phyloP scores from a whole-genome alignment of 2,888 invertebrate genomes.

The Scaptomyza polygonia region DNA sequence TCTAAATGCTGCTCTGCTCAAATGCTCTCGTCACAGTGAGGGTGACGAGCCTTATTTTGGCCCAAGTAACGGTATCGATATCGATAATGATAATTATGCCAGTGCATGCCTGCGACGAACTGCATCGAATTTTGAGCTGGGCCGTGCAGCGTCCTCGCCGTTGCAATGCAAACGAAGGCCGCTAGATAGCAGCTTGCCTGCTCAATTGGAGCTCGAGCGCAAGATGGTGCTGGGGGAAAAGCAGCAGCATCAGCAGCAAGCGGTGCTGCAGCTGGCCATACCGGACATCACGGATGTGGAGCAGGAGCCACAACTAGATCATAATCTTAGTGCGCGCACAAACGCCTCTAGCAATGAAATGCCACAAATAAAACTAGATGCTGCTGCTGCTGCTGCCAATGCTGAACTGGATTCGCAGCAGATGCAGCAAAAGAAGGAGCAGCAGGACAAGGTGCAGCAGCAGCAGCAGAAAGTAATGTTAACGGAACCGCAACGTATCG shows the following conservation, averaged over 20 bases:
- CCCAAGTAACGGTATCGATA: background rate
- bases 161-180: slow-evolving; percentile 27
- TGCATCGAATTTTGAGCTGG: slow-evolving; percentile 58
- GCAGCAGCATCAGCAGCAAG: background rate
- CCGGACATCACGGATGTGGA: slow-evolving; percentile 63
- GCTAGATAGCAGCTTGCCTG: slow-evolving; percentile 21
- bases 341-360: slow-evolving; percentile 16
- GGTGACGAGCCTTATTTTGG: slow-evolving; percentile 45
- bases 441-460: background rate
- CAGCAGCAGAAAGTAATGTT: slow-evolving; percentile 20
- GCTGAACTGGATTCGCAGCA: background rate
- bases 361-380: slow-evolving; percentile 1
- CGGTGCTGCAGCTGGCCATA: slow-evolving; percentile 48
- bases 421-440: background rate
- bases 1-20: slow-evolving; percentile 54
- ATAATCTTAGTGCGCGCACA: slow-evolving; percentile 44
- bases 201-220: slow-evolving; percentile 3
- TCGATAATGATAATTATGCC: background rate
- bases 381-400: background rate
- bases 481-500: slow-evolving; percentile 40
- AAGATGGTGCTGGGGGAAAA: background rate
- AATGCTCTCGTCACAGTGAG: slow-evolving; percentile 49
- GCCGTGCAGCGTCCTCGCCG: too few relatives aligned
- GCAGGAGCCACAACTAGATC: slow-evolving; percentile 44
- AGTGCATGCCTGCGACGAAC: slow-evolving; percentile 38